Conservation (phyloP, 2,113 vertebrate genomes). For the Orcinus orca region DNA sequence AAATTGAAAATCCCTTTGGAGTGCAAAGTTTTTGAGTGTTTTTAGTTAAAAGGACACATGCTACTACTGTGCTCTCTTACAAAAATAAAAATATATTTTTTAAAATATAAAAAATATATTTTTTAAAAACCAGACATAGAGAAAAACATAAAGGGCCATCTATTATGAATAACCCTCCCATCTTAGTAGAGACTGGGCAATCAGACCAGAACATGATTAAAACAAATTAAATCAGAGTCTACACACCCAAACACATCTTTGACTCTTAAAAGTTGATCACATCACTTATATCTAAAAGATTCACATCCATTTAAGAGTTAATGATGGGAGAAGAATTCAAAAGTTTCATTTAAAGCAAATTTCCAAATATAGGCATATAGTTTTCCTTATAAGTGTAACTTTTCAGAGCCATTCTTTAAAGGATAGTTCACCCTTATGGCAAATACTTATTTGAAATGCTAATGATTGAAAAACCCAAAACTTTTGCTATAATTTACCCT, state of each 20-base stretch:
- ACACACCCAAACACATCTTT: not conserved
- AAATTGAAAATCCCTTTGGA: not conserved
- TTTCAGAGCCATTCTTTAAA: not conserved
- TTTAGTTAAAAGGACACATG: not conserved
- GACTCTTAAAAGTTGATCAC: not conserved
- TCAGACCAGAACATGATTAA: not conserved
- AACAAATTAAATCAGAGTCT: not conserved
- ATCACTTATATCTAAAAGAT: not conserved
- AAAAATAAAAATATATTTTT: not conserved
- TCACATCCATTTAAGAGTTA: not conserved
- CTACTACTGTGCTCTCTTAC: not conserved
- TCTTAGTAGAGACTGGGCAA: not conserved
- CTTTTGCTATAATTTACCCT: slow-evolving; percentile 1
- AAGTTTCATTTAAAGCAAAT: not conserved
- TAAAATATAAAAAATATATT: not conserved
- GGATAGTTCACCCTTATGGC: not conserved
- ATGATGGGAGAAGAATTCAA: not conserved
- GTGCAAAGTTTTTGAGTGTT: not conserved
- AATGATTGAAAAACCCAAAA: not conserved
- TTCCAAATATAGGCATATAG: not conserved
- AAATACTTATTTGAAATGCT: not conserved
- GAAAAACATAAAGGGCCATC: not conserved
- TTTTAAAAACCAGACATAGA: not conserved
- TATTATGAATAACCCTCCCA: not conserved
- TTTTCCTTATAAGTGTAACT: not conserved